Conservation (phyloP, 2,797 vertebrate species). For the Mastacembelus armatus region DNA sequence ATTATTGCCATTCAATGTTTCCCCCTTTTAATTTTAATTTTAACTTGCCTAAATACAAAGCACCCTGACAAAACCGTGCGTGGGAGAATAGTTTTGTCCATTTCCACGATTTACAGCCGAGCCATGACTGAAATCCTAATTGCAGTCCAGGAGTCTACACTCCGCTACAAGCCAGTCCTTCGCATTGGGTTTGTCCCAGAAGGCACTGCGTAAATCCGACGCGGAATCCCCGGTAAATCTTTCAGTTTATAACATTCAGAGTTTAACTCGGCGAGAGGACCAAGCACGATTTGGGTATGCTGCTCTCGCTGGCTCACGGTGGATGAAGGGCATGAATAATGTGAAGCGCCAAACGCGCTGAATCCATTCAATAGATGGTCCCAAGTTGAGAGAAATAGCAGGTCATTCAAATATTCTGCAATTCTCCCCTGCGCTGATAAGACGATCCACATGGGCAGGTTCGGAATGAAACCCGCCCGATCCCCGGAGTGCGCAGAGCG, state of each 20-base stretch:
- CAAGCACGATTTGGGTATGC: conserved; percentile 21
- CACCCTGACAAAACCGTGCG: conserved; percentile 1
- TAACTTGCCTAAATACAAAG: no score
- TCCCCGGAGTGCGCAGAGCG: conserved; percentile 60
- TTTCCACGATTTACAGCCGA: conserved; percentile 22
- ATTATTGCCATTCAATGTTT: not conserved
- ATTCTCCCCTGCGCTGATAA: not conserved
- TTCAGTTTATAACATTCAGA: conserved; percentile 53
- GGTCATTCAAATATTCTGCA: conserved; percentile 3
- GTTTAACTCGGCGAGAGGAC: conserved; percentile 33
- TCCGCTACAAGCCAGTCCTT: conserved; percentile 12
- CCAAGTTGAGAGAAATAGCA: conserved; percentile 28
- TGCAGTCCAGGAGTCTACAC: conserved; percentile 4
- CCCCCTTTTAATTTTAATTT: no score
- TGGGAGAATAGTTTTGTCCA: conserved; percentile 7
- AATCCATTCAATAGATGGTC: conserved; percentile 28
- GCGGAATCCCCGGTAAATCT: conserved; percentile 40
- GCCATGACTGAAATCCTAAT: conserved; percentile 14
- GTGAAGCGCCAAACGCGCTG: conserved; percentile 20
- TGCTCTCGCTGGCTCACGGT: conserved; percentile 26
- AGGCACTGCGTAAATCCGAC: conserved; percentile 35
- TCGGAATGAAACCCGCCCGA: conserved; percentile 42
- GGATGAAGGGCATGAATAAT: conserved; percentile 44
- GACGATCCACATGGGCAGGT: conserved; percentile 33
- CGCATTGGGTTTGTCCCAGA: conserved; percentile 25